phyloP scores from a whole-genome alignment of 1,140 invertebrate genomes.

The Heliothis subflexa region DNA sequence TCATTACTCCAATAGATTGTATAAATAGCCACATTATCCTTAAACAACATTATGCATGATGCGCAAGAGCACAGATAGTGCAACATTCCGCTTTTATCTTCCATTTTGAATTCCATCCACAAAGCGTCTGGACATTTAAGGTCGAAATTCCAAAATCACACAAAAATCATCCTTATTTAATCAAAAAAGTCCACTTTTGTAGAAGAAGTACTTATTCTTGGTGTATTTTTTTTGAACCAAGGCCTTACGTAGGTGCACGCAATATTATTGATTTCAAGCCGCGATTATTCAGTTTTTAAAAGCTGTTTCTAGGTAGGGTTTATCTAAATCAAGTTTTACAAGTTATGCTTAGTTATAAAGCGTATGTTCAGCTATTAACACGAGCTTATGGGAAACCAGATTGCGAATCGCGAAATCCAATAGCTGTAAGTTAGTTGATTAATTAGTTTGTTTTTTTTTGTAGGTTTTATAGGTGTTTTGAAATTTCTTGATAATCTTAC shows the following conservation, averaged over 20 bases:
- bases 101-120: conserved; percentile 49
- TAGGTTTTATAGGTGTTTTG: no score
- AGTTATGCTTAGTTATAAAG: conserved; percentile 23
- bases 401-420: not conserved
- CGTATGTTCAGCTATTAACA: not conserved
- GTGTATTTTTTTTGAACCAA: conserved; percentile 12
- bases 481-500: no score
- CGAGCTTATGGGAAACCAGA: not conserved
- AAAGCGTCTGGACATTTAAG: conserved; percentile 45
- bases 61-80: conserved; percentile 25
- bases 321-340: conserved; percentile 28
- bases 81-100: conserved; percentile 46
- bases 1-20: conserved; percentile 16
- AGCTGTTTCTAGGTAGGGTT: conserved; percentile 12
- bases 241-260: conserved; percentile 17
- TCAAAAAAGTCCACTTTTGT: not conserved
- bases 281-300: conserved; percentile 20
- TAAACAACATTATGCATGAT: conserved; percentile 31
- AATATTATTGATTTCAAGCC: conserved; percentile 28
- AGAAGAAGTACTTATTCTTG: not conserved
- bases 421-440: no score
- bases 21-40: conserved; percentile 33
- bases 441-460: no score
- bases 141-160: conserved; percentile 19
- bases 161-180: not conserved